A percentile compares a stretch with the other conserved stretches of the same genome.
Evolutionary conservation across 2,113 vertebrate species (phyloP).

Genomic region (Clarias gariepinus): DNA sequence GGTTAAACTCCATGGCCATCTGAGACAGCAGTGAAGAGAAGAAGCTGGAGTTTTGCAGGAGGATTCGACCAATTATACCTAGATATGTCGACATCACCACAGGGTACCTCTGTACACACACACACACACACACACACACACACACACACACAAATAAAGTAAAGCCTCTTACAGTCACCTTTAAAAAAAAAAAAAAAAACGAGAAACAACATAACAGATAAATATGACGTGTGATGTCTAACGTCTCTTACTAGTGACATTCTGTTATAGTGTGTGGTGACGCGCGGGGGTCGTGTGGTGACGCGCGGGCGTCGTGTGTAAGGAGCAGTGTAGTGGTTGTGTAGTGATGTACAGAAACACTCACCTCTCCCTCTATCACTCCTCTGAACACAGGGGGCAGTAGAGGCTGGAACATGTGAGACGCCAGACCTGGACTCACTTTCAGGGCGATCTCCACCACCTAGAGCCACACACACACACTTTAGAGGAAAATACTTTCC

Average conservation of each 20-base stretch:
- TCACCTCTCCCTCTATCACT: conserved; percentile 92
- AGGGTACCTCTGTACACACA: conserved; percentile 82
- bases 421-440: conserved; percentile 85
- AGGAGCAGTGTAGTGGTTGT: background rate
- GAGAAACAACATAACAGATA: background rate
- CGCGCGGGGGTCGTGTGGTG: background rate
- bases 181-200: too few relatives aligned
- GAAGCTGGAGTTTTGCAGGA: conserved; percentile 90
- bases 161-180: too few relatives aligned
- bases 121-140: conserved; percentile 64
- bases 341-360: conserved; percentile 30
- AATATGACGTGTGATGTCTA: background rate
- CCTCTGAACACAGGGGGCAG: conserved; percentile 86
- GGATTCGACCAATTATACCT: conserved; percentile 87
- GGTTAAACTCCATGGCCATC: conserved; percentile 85
- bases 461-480: conserved; percentile 64
- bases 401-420: conserved; percentile 90
- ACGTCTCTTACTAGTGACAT: background rate
- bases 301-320: background rate
- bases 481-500: background rate
- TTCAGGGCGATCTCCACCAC: conserved; percentile 94
- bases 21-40: conserved; percentile 90
- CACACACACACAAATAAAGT: conserved; percentile 53
- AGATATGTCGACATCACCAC: conserved; percentile 96
- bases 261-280: background rate